A percentile compares a stretch with the other conserved stretches of the same genome.
Conservation (phyloP, 2,888 invertebrate species). For the Gortyna flavago region DNA sequence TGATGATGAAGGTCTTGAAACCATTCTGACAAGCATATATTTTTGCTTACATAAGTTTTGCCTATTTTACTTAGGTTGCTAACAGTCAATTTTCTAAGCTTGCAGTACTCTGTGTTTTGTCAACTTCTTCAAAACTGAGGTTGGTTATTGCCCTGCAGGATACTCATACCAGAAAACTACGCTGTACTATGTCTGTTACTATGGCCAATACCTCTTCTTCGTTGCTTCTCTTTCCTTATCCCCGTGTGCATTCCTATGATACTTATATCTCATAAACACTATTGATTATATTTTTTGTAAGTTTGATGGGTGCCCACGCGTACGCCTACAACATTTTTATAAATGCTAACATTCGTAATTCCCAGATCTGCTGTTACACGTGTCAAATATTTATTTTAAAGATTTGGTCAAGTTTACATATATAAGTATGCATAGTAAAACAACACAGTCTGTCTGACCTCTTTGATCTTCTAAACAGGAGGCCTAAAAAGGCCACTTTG, state of each 20-base stretch:
- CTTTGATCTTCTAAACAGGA: too few species aligned
- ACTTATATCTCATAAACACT: slow-evolving; percentile 52
- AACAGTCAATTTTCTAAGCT: not conserved
- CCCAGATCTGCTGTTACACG: slow-evolving; percentile 46
- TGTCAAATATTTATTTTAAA: slow-evolving; percentile 49
- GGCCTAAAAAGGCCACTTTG: too few species aligned
- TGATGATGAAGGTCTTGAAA: not conserved
- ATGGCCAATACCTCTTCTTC: not conserved
- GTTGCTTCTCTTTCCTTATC: not conserved
- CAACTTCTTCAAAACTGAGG: not conserved
- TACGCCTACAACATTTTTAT: slow-evolving; percentile 66
- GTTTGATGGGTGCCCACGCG: slow-evolving; percentile 74
- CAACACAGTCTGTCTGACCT: too few species aligned
- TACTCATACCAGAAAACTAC: not conserved
- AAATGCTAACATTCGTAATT: slow-evolving; percentile 64
- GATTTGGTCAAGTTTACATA: slow-evolving; percentile 25
- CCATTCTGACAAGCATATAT: not conserved
- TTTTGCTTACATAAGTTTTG: not conserved
- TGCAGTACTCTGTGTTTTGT: not conserved
- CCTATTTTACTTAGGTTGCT: not conserved
- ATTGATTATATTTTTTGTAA: slow-evolving; percentile 68
- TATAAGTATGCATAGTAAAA: too few species aligned
- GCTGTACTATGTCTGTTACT: not conserved
- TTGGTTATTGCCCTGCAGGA: not conserved
- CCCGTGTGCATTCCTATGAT: slow-evolving; percentile 16